phyloP scores from a whole-genome alignment of 2,113 vertebrate species.

The Tyrannus savana region DNA sequence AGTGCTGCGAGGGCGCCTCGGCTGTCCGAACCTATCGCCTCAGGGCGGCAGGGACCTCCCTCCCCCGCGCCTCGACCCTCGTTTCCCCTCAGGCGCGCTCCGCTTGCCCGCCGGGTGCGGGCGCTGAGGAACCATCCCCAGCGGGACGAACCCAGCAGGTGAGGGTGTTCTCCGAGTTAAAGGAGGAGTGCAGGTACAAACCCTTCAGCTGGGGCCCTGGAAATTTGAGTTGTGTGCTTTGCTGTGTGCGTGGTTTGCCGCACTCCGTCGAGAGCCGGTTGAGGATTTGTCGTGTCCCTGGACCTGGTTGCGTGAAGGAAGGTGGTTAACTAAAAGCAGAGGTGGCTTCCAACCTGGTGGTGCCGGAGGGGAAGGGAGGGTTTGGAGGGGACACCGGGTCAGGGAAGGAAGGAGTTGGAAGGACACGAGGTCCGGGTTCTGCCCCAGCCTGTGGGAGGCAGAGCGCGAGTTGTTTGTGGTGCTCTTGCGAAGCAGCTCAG shows the following conservation, averaged over 20 bases:
- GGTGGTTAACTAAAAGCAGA: accelerated
- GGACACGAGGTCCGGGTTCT: accelerated
- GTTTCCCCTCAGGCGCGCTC: accelerated
- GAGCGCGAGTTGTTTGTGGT: accelerated
- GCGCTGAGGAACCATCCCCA: accelerated
- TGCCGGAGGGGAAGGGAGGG: not conserved
- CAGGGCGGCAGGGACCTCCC: accelerated
- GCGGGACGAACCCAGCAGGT: accelerated
- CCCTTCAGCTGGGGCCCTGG: accelerated
- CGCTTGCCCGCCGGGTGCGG: accelerated
- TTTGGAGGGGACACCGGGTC: accelerated
- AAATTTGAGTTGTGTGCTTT: no score
- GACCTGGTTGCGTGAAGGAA: not conserved
- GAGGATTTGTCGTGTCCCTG: accelerated
- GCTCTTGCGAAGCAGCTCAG: accelerated
- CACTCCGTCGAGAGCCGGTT: accelerated
- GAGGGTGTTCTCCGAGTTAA: accelerated
- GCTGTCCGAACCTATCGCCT: accelerated
- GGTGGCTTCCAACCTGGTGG: accelerated
- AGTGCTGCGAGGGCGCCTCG: no score
- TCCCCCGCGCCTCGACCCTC: accelerated
- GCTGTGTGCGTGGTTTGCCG: not conserved
- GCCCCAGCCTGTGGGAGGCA: accelerated
- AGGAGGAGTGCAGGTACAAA: not conserved
- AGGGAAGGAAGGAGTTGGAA: not conserved